A percentile compares a stretch with the other conserved stretches of the same genome.
Conservation (phyloP, 2,888 invertebrate genomes). For the Sinotaia quadrata region DNA sequence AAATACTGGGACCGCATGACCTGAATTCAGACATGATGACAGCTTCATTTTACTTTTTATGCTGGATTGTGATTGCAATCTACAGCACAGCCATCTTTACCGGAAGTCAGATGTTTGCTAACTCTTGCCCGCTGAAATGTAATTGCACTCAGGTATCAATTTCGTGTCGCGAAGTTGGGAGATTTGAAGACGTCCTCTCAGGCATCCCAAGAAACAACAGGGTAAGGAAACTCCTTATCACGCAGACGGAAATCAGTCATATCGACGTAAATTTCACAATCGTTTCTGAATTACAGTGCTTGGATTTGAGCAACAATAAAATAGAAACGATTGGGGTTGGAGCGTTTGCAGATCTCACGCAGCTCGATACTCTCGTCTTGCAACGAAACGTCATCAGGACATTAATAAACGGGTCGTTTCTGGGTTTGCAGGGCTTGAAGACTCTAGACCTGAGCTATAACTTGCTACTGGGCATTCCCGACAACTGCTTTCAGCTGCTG, state of each 20-base stretch:
- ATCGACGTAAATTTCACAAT: not conserved
- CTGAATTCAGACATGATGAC: no score
- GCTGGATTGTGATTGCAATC: no score
- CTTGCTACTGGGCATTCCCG: constrained; percentile 1
- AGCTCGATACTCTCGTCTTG: constrained; percentile 23
- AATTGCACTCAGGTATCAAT: no score
- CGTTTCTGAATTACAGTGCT: constrained; percentile 3
- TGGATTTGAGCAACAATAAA: constrained; percentile 21
- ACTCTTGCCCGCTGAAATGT: no score
- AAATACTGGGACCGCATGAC: no score
- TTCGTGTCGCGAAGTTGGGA: no score
- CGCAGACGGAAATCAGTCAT: not conserved
- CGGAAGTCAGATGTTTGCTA: no score
- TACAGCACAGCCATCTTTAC: no score
- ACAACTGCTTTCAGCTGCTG: constrained; percentile 17
- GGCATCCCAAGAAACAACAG: constrained; percentile 8
- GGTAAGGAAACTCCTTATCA: not conserved
- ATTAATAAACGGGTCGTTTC: constrained; percentile 15
- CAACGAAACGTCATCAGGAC: constrained; percentile 16
- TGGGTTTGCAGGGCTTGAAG: constrained; percentile 5
- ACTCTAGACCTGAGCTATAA: constrained; percentile 29
- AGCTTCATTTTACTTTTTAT: no score
- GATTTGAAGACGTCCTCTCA: not conserved
- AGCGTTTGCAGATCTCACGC: constrained; percentile 5
- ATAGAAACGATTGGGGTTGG: constrained; percentile 10